Base-by-base conservation (phyloP, 1,140 invertebrate genomes). In the Zaprionus inermis region DNA sequence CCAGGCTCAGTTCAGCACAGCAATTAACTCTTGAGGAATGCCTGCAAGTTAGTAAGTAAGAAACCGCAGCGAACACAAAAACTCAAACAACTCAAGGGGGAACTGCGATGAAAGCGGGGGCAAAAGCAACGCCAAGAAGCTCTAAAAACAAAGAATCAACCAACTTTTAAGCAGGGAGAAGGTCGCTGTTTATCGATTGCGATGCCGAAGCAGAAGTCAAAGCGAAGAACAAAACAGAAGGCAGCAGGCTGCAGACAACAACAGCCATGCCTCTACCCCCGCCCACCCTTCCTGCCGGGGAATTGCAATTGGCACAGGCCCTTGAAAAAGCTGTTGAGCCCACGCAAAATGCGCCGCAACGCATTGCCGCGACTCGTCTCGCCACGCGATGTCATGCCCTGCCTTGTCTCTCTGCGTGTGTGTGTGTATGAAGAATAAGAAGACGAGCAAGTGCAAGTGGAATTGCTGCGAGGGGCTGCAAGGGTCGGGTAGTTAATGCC, bases 161-260 rank as follows among this genome's bases (percentile, higher is more conserved):
- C 51, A 64, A 65, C 67, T 44, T 64, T 75, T 34, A 59, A 52
- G 28, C 49, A 64, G 54, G 67, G 65, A 73, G 79, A 86, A 86
- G 82, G 82, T 86, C 82, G 82, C 81, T 76, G 69, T 82, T 83
- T 88, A 86, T 86, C 82, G 82, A 86, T 88, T 88, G 82, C 76
- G 55, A 70, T 66, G 71, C 64, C 72, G 76, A 63, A 59, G 55
- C n/a, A 49, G 67, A 67, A 44, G 38, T 18, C 60, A 49, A 63
- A 70, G 63, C 68, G 61, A 16, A 57, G 58, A 59, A 41, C 49
- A 60, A 51, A 56, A 46, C 60, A 82, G 38, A 72, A 28, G 24
- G 24, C 67, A 51, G 64, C 78, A 83, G 75, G 59, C 74, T 76
- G 76, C 63, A 78, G 34, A 72, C 67, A 41, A 66, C 70, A 76